Conservation (phyloP, 1,140 invertebrate species). For the Ctenoplectra terminalis region DNA sequence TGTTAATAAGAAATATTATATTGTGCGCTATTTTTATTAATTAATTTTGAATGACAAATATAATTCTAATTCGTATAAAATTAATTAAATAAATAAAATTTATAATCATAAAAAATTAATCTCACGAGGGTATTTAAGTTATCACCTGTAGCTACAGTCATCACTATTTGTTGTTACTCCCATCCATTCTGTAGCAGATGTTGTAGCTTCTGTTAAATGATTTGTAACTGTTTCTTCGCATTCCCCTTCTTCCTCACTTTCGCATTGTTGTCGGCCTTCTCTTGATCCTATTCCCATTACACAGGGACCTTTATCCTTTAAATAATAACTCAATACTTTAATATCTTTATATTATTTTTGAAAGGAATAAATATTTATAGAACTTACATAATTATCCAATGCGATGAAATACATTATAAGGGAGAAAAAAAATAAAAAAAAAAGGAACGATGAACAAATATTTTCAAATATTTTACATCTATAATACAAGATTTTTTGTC, state of each 20-base stretch:
- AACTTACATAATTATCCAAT: conserved; percentile 2
- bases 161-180: conserved; percentile 93
- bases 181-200: conserved; percentile 92
- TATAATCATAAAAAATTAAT: not conserved
- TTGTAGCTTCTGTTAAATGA: conserved; percentile 84
- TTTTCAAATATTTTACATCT: not conserved
- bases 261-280: conserved; percentile 77
- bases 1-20: too few relatives aligned
- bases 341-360: not conserved
- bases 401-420: not conserved
- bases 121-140: not conserved
- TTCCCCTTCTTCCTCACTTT: conserved; percentile 86
- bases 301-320: conserved; percentile 71
- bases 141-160: conserved; percentile 90
- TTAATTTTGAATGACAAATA: not conserved
- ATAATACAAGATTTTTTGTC: too few relatives aligned
- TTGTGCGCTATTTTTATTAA: not conserved
- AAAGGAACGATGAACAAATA: not conserved
- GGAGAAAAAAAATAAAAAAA: not conserved
- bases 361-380: conserved; percentile 26
- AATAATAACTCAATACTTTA: conserved; percentile 34
- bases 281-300: conserved; percentile 66
- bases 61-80: not conserved
- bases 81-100: conserved; percentile 1
- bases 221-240: conserved; percentile 83